These are phyloP conservation scores for Hyposoter didymator DNA, from an alignment of 2,888 invertebrate genomes.

Conservation along the genomic window DNA sequence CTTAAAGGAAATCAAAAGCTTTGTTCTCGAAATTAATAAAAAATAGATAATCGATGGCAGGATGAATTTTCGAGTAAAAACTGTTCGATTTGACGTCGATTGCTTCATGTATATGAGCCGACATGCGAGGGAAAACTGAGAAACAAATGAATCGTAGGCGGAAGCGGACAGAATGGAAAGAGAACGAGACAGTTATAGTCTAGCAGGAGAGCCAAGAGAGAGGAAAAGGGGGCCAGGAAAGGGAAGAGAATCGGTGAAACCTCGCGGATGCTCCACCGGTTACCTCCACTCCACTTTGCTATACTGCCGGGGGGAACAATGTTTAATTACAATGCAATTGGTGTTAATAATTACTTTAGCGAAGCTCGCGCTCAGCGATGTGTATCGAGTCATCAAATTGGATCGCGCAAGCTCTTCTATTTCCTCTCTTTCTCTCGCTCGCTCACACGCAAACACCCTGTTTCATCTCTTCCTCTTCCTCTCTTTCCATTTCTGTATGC, in stretches of 20 bases:
- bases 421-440: constrained; percentile 29
- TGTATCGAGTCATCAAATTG: constrained; percentile 80
- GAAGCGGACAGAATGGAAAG: constrained; percentile 34
- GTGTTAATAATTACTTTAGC: constrained; percentile 79
- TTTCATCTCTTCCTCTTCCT: constrained; percentile 23
- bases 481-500: constrained; percentile 21
- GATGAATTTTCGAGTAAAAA: neutral
- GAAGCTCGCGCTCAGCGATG: constrained; percentile 76
- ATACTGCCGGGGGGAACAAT: constrained; percentile 62
- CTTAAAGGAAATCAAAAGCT: neutral
- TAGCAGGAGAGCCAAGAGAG: constrained; percentile 4
- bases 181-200: constrained; percentile 35
- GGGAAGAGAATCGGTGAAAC: constrained; percentile 52
- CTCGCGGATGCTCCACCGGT: constrained; percentile 26
- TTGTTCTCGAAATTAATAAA: neutral
- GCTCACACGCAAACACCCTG: neutral
- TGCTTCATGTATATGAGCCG: neutral
- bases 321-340: constrained; percentile 79
- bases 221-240: constrained; percentile 34
- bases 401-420: constrained; percentile 69
- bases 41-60: neutral
- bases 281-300: constrained; percentile 37
- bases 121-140: constrained; percentile 27
- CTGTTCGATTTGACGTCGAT: constrained; percentile 3
- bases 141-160: constrained; percentile 11